These are phyloP conservation scores for Trachurus trachurus DNA, from an alignment of 2,797 vertebrate species.

Conservation along the genomic window DNA sequence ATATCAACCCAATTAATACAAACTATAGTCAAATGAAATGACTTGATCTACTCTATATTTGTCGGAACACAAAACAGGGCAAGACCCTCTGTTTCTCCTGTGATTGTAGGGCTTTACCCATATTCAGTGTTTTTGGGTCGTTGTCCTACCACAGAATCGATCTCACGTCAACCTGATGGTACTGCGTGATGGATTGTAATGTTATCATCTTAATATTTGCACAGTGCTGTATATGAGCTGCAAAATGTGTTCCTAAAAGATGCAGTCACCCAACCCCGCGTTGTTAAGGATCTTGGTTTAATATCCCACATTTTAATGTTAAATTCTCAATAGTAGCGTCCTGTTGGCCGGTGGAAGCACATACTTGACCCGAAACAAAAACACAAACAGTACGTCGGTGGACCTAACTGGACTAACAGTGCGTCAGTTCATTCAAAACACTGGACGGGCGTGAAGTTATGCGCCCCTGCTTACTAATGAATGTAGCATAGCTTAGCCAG, in stretches of 20 bases:
- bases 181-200: neutral
- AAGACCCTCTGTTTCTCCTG: neutral
- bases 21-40: neutral
- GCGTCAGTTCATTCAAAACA: conserved; percentile 48
- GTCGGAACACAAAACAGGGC: no score
- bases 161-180: neutral
- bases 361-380: neutral
- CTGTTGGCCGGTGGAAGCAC: neutral
- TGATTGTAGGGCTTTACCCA: neutral
- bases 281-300: neutral
- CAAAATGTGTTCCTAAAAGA: neutral
- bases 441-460: conserved; percentile 2
- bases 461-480: conserved; percentile 23
- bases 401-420: neutral
- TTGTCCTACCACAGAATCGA: neutral
- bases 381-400: neutral
- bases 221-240: neutral
- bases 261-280: neutral
- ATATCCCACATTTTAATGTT: neutral
- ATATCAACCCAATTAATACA: neutral
- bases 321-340: neutral
- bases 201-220: neutral
- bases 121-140: neutral
- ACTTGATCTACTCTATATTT: neutral
- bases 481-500: conserved; percentile 27